A percentile compares a stretch with the other conserved stretches of the same genome.
Evolutionary conservation across 2,888 invertebrate species (phyloP).

Genomic region (Tethea ocularis): DNA sequence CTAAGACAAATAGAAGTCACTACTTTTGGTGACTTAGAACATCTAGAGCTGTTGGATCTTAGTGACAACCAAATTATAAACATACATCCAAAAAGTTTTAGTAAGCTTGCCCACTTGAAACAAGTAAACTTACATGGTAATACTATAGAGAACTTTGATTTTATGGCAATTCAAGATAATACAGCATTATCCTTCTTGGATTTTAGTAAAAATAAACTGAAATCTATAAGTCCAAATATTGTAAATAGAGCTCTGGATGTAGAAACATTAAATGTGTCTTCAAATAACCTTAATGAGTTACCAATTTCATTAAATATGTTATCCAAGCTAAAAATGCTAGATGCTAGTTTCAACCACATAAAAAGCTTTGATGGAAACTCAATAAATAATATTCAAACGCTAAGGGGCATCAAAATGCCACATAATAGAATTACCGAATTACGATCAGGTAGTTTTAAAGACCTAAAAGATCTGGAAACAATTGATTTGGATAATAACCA

Average conservation of each 20-base stretch:
- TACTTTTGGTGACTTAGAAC: slow-evolving; percentile 87
- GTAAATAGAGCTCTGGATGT: slow-evolving; percentile 87
- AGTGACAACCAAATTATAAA: slow-evolving; percentile 88
- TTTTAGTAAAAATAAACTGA: slow-evolving; percentile 89
- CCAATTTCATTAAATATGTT: slow-evolving; percentile 88
- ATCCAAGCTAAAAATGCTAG: slow-evolving; percentile 87
- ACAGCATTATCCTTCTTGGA: slow-evolving; percentile 86
- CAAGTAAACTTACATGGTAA: slow-evolving; percentile 91
- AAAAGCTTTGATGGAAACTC: slow-evolving; percentile 87
- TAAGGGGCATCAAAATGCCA: slow-evolving; percentile 88
- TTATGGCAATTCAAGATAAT: slow-evolving; percentile 87
- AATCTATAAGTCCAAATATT: slow-evolving; percentile 86
- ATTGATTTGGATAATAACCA: slow-evolving; percentile 93
- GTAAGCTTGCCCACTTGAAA: slow-evolving; percentile 85
- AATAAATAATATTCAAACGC: slow-evolving; percentile 87
- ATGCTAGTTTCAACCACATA: slow-evolving; percentile 91
- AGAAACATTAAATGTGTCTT: slow-evolving; percentile 89
- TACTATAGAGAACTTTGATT: slow-evolving; percentile 87
- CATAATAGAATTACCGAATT: slow-evolving; percentile 89
- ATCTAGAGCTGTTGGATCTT: slow-evolving; percentile 89
- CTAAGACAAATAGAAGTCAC: slow-evolving; percentile 87
- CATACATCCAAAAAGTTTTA: slow-evolving; percentile 86
- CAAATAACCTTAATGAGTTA: slow-evolving; percentile 89
- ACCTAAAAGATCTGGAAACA: slow-evolving; percentile 87
- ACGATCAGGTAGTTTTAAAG: slow-evolving; percentile 88